Evolutionary conservation across 2,113 vertebrate genomes (phyloP).

Genomic region (Vombatus ursinus): DNA sequence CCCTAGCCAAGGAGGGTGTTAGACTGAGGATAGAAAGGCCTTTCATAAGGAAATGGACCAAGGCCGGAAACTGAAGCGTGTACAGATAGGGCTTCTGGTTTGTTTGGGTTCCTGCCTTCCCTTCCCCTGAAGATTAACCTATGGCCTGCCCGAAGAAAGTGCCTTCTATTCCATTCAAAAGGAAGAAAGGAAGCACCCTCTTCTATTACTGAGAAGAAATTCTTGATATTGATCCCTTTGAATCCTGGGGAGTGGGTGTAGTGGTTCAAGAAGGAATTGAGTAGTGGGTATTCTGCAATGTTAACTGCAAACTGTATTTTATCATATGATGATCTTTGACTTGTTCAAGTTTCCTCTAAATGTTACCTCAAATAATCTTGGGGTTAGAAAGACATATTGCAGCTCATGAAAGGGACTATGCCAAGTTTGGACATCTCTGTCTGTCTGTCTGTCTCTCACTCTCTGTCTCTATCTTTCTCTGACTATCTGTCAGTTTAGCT

Average conservation of each 20-base stretch:
- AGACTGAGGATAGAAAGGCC: background rate
- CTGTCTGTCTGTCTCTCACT: background rate
- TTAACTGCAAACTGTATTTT: background rate
- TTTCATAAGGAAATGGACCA: background rate
- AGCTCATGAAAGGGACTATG: background rate
- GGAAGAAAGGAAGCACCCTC: too few species aligned
- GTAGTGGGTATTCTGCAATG: background rate
- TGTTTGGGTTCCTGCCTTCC: background rate
- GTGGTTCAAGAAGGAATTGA: background rate
- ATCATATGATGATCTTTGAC: background rate
- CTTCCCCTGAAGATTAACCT: background rate
- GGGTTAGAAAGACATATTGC: background rate
- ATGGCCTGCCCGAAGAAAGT: background rate
- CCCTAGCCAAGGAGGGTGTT: background rate
- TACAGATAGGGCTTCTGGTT: background rate
- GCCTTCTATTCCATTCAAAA: background rate
- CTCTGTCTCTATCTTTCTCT: background rate
- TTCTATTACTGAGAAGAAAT: background rate
- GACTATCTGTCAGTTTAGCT: background rate
- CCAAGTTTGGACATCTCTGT: background rate
- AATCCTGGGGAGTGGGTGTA: background rate
- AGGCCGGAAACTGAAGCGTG: background rate
- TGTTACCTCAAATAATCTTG: background rate
- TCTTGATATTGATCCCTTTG: background rate
- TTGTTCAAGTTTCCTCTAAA: background rate